Evolutionary conservation across 2,888 invertebrate genomes (phyloP).

Genomic region (Himalopsyche japonica): DNA sequence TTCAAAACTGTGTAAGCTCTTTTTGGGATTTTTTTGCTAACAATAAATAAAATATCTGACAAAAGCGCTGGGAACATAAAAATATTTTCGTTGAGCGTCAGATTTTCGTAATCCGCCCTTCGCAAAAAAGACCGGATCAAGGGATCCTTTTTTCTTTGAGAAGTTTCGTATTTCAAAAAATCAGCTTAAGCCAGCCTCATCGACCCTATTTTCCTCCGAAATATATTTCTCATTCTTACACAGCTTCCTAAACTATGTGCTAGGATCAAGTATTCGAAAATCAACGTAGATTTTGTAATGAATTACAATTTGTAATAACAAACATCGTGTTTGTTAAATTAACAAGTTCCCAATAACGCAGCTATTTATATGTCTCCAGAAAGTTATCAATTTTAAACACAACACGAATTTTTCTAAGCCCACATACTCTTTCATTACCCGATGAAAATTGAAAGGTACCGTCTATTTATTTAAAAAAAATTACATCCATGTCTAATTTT

Average conservation of each 20-base stretch:
- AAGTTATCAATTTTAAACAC: too few relatives aligned
- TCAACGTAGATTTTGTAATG: too few relatives aligned
- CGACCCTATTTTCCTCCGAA: neutral
- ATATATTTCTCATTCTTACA: neutral
- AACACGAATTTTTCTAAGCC: too few relatives aligned
- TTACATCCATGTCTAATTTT: too few relatives aligned
- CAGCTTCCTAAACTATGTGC: neutral
- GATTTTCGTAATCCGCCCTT: neutral
- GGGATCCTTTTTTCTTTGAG: neutral
- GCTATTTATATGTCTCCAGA: too few relatives aligned
- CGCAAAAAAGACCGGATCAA: neutral
- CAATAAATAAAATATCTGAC: neutral
- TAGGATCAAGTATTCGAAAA: too few relatives aligned
- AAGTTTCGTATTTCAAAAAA: neutral
- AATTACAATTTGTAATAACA: too few relatives aligned
- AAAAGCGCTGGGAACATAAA: neutral
- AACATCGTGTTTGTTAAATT: too few relatives aligned
- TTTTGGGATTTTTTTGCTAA: neutral
- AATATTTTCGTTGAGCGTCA: conserved; percentile 1
- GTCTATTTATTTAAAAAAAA: too few relatives aligned
- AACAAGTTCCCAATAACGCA: too few relatives aligned
- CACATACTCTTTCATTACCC: too few relatives aligned
- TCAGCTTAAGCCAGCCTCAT: neutral
- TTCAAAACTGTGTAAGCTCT: conserved; percentile 1
- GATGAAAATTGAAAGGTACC: too few relatives aligned